phyloP scores from a whole-genome alignment of 2,888 invertebrate species.

The Pegoplata infirma region DNA sequence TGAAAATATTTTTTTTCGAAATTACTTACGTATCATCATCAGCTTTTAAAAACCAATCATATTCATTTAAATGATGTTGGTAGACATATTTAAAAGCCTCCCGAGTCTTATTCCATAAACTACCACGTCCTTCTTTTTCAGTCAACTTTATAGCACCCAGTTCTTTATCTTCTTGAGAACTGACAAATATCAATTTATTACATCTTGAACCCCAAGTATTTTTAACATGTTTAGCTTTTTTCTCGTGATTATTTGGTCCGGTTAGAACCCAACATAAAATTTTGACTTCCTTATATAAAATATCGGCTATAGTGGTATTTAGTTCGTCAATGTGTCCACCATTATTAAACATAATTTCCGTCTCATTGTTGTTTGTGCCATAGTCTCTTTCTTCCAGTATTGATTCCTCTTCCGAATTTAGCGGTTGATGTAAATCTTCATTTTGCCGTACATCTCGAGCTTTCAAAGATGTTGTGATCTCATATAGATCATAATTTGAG shows the following conservation, averaged over 20 bases:
- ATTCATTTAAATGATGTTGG: constrained; percentile 87
- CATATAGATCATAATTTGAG: constrained; percentile 53
- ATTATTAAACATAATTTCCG: not conserved
- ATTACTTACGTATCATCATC: constrained; percentile 99
- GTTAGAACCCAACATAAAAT: constrained; percentile 98
- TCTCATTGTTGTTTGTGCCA: not conserved
- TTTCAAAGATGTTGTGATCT: constrained; percentile 32
- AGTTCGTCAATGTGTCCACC: not conserved
- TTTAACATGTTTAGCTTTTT: constrained; percentile 92
- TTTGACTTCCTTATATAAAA: constrained; percentile 85
- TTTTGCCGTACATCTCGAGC: constrained; percentile 9
- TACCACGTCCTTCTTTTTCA: constrained; percentile 90
- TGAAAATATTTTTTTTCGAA: not conserved
- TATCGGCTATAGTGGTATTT: constrained; percentile 80
- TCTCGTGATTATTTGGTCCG: constrained; percentile 90
- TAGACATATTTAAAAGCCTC: constrained; percentile 93
- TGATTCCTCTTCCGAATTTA: not conserved
- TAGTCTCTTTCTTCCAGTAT: no score
- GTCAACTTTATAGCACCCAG: constrained; percentile 89
- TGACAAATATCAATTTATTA: constrained; percentile 91
- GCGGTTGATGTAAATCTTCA: not conserved
- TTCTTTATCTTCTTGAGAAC: constrained; percentile 83
- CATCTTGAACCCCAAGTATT: constrained; percentile 97
- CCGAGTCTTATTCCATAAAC: constrained; percentile 97
- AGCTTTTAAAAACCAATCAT: constrained; percentile 99